phyloP scores from a whole-genome alignment of 2,113 vertebrate species.

The Cyanocitta stelleri region DNA sequence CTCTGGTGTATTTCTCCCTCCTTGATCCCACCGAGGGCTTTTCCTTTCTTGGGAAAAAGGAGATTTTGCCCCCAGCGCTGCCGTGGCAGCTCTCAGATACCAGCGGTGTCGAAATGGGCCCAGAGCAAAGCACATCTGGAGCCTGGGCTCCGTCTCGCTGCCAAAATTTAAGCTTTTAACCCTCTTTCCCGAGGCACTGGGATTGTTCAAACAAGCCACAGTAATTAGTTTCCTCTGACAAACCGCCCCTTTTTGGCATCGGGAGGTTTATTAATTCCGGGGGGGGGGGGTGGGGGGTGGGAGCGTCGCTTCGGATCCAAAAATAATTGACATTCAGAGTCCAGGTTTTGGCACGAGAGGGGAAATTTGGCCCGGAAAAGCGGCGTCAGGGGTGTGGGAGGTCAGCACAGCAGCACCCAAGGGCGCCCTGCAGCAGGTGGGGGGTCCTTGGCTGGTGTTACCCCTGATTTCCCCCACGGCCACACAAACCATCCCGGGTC shows the following conservation, averaged over 20 bases:
- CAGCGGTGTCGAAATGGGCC: not conserved
- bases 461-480: not conserved
- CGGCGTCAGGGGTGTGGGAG: rapidly evolving
- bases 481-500: rapidly evolving
- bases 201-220: conserved; percentile 45
- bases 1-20: not conserved
- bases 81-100: not conserved
- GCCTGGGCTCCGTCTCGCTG: not conserved
- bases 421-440: not conserved
- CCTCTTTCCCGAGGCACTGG: conserved; percentile 1
- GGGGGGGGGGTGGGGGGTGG: rapidly evolving
- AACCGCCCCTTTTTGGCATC: not conserved
- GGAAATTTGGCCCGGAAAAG: not conserved
- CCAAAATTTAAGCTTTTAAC: conserved; percentile 39
- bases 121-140: conserved; percentile 28
- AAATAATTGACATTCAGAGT: not conserved
- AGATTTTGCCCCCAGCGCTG: not conserved
- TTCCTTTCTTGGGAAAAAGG: not conserved
- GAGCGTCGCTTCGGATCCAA: not conserved
- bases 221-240: conserved; percentile 18
- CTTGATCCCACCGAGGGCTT: not conserved
- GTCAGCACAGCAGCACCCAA: not conserved
- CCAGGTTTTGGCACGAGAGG: not conserved
- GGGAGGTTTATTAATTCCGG: not conserved
- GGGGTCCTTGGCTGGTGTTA: not conserved